Evolutionary conservation across 2,888 invertebrate species (phyloP).

Genomic region (Drosophila suboccidentalis): DNA sequence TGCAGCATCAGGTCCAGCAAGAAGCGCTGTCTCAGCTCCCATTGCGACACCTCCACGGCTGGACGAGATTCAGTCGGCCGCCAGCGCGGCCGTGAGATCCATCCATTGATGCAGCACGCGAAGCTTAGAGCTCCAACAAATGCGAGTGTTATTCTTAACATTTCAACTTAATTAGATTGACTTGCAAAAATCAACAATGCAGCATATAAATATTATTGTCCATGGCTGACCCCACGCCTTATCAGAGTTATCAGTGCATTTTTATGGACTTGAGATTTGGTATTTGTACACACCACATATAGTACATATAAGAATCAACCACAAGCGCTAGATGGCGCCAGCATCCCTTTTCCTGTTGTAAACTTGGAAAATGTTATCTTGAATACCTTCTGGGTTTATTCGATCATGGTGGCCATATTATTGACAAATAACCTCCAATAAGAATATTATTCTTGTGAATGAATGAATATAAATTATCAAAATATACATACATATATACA

Average conservation of each 20-base stretch:
- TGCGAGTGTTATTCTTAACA: slow-evolving; percentile 30
- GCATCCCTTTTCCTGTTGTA: neutral
- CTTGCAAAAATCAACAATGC: neutral
- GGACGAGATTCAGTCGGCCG: slow-evolving; percentile 2
- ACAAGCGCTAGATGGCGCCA: neutral
- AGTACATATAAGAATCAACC: neutral
- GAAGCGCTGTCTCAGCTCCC: slow-evolving; percentile 60
- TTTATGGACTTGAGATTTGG: neutral
- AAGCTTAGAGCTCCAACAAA: slow-evolving; percentile 29
- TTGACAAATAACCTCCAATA: no score
- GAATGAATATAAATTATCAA: no score
- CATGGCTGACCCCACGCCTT: slow-evolving; percentile 11
- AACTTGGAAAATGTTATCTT: neutral
- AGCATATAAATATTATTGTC: neutral
- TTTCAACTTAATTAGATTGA: slow-evolving; percentile 11
- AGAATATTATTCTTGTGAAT: no score
- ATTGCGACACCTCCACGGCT: neutral
- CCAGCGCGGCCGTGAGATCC: slow-evolving; percentile 37
- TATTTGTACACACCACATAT: neutral
- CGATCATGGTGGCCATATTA: no score
- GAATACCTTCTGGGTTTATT: no score
- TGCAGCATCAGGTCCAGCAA: slow-evolving; percentile 72
- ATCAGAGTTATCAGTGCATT: slow-evolving; percentile 23
- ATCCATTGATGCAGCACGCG: slow-evolving; percentile 5
- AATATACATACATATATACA: no score